Conservation (phyloP, 2,113 vertebrate genomes). For the Pongo abelii region DNA sequence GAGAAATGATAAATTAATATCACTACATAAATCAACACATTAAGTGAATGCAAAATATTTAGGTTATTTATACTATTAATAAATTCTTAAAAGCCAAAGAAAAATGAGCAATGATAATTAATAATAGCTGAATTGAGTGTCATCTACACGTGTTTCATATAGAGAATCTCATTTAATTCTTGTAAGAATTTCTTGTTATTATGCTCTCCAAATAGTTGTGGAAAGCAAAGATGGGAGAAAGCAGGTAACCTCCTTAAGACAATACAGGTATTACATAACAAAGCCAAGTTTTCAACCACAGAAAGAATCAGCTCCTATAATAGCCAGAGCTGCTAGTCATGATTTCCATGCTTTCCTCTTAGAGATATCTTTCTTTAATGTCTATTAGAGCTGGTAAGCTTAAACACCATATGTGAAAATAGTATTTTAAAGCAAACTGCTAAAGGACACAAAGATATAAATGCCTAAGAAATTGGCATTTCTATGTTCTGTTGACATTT, state of each 20-base stretch:
- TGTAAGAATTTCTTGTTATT: not conserved
- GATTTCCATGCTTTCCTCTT: not conserved
- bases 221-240: not conserved
- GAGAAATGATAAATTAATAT: not conserved
- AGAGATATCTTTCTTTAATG: not conserved
- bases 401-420: not conserved
- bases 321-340: not conserved
- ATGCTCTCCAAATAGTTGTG: not conserved
- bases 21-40: not conserved
- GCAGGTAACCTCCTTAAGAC: not conserved
- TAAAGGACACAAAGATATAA: not conserved
- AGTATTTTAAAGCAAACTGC: constrained; percentile 7
- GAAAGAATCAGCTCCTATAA: not conserved
- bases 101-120: not conserved
- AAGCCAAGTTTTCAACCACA: not conserved
- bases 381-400: not conserved
- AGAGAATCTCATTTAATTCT: not conserved
- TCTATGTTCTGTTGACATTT: not conserved
- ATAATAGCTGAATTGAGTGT: not conserved
- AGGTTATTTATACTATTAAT: not conserved
- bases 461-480: not conserved
- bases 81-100: not conserved
- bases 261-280: not conserved
- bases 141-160: not conserved
- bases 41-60: not conserved